Conservation (phyloP, 2,888 invertebrate genomes). For the Strigamia crassipes region DNA sequence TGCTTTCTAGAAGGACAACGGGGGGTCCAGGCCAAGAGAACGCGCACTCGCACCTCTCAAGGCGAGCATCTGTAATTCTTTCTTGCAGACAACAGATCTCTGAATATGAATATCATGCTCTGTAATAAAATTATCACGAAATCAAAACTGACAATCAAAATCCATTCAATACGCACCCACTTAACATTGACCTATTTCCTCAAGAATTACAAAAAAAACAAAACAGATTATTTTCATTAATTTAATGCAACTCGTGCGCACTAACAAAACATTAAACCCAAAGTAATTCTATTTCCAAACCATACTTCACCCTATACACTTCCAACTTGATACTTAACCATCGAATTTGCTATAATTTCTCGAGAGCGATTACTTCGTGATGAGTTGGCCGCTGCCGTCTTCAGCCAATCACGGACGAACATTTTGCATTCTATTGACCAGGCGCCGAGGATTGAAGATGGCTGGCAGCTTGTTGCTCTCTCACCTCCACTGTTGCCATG, state of each 20-base stretch:
- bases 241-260: neutral
- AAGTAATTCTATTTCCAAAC: no score
- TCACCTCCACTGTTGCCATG: neutral
- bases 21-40: neutral
- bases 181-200: slow-evolving; percentile 10
- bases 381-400: neutral
- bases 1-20: slow-evolving; percentile 3
- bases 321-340: neutral
- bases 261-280: neutral
- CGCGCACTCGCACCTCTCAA: slow-evolving; percentile 10
- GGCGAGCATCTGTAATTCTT: neutral
- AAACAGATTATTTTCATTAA: neutral
- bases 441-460: slow-evolving; percentile 14
- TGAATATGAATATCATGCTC: neutral
- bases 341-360: neutral
- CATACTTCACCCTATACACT: neutral
- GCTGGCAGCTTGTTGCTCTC: slow-evolving; percentile 43
- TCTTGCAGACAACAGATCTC: neutral
- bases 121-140: neutral
- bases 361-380: neutral
- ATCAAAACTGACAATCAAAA: neutral
- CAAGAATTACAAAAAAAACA: neutral
- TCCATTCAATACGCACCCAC: neutral
- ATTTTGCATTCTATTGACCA: neutral
- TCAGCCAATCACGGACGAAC: neutral